Conservation (phyloP, 1,140 invertebrate species). For the Saccostrea cuccullata region DNA sequence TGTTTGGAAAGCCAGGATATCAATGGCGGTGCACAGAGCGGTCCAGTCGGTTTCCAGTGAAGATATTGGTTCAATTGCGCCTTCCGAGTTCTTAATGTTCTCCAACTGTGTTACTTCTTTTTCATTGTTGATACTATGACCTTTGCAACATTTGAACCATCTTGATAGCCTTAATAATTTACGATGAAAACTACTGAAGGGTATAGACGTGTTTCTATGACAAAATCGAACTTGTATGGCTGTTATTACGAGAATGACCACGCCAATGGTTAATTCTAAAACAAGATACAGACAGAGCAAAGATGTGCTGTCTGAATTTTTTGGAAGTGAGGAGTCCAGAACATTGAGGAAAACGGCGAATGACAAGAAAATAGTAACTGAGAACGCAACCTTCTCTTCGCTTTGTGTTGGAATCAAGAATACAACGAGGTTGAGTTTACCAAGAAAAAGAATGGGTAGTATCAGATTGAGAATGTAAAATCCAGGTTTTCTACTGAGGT, state of each 20-base stretch:
- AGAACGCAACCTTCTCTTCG: slow-evolving; percentile 59
- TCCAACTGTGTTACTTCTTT: background rate
- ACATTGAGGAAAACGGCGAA: slow-evolving; percentile 62
- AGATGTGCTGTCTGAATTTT: slow-evolving; percentile 2
- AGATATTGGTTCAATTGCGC: background rate
- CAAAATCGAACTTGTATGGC: slow-evolving; percentile 3
- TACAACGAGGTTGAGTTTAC: slow-evolving; percentile 55
- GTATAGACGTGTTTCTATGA: background rate
- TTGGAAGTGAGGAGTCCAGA: slow-evolving; percentile 54
- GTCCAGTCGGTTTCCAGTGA: background rate
- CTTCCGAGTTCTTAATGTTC: background rate
- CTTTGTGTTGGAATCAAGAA: slow-evolving; percentile 60
- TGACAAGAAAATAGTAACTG: slow-evolving; percentile 62
- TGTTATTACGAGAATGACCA: slow-evolving; percentile 21
- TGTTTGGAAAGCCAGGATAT: background rate
- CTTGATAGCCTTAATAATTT: background rate
- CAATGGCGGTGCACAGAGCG: background rate
- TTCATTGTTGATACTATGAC: background rate
- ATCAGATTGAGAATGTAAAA: slow-evolving; percentile 60
- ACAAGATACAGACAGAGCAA: slow-evolving; percentile 2
- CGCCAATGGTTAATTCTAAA: background rate
- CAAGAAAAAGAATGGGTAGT: slow-evolving; percentile 57
- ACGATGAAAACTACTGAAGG: slow-evolving; percentile 4
- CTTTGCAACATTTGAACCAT: background rate
- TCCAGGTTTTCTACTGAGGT: slow-evolving; percentile 53